Evolutionary conservation across 2,113 vertebrate genomes (phyloP).

Genomic region (Geococcyx californianus): DNA sequence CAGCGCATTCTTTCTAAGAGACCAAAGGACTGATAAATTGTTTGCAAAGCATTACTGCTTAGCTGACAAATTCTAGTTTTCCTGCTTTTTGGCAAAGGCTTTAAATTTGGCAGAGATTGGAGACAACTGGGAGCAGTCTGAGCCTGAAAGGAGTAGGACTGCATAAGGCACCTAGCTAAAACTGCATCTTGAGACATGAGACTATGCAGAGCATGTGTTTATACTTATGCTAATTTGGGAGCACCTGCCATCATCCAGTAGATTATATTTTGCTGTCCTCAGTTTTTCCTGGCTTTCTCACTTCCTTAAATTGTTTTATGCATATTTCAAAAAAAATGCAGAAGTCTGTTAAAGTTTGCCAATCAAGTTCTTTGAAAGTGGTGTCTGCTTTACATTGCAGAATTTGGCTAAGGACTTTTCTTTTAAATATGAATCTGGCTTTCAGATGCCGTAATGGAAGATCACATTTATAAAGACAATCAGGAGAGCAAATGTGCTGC

Average conservation of each 20-base stretch:
- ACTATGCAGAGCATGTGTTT: neutral
- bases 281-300: neutral
- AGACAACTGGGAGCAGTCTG: neutral
- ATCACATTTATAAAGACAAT: neutral
- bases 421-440: neutral
- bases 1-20: neutral
- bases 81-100: neutral
- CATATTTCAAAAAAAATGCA: neutral
- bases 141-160: neutral
- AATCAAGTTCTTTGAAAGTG: neutral
- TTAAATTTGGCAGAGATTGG: neutral
- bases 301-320: neutral
- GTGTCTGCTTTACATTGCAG: neutral
- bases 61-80: neutral
- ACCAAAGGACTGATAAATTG: neutral
- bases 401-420: neutral
- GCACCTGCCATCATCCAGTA: neutral
- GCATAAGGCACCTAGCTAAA: accelerated
- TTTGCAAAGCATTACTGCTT: neutral
- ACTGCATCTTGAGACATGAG: neutral
- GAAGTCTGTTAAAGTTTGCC: neutral
- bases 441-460: neutral
- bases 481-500: neutral
- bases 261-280: neutral
- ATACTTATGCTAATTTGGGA: neutral